Evolutionary conservation across 2,888 invertebrate genomes (phyloP), one percentile per base, ranked within the genome.

Genomic region (Ennomos erosarius): DNA sequence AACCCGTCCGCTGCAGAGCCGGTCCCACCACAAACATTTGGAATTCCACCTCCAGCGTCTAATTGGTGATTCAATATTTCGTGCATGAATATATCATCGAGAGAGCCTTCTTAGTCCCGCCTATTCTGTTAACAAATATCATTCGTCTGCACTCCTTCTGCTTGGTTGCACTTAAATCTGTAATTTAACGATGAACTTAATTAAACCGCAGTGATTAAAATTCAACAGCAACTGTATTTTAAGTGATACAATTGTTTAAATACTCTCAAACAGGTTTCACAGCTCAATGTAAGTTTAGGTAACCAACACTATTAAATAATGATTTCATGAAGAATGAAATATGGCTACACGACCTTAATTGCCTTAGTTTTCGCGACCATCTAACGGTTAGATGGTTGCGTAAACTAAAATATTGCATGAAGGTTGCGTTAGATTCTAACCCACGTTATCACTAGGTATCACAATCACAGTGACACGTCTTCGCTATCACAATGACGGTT

Each of bases 71-170:
- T 68, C 63, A 65, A 60, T 60, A 66, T 53, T 64, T 70, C 60
- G 67, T 67, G 58, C 60, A 66, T 64, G 63, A 70, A 69, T 72
- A 71, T 73, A 74, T 72, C 67, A 68, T 56, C 60, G 62, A 40
- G 56, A 71, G 69, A 71, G 69, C 69, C 65, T 72, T 67, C 70
- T 76, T 75, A 78, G 76, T 71, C 68, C 71, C 57, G 48, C 46
- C 58, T 26, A 26, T 26, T 65, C 68, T 64, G 56, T 67, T 64
- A 72, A 73, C 70, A 71, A 73, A 78, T 76, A 76, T 76, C 73
- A 73, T 77, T 72, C 67, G 70, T 75, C 73, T 73, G 74, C 75
- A 76, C 81, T 76, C 70, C 74, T 75, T 74, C 52, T 66, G 55
- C 69, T 67, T 56, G 68, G 71, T 33, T 74, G 72, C 74, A 69